A percentile compares a stretch with the other conserved stretches of the same genome.
phyloP scores from a whole-genome alignment of 2,888 invertebrate genomes.

The Caenorhabditis sp. region DNA sequence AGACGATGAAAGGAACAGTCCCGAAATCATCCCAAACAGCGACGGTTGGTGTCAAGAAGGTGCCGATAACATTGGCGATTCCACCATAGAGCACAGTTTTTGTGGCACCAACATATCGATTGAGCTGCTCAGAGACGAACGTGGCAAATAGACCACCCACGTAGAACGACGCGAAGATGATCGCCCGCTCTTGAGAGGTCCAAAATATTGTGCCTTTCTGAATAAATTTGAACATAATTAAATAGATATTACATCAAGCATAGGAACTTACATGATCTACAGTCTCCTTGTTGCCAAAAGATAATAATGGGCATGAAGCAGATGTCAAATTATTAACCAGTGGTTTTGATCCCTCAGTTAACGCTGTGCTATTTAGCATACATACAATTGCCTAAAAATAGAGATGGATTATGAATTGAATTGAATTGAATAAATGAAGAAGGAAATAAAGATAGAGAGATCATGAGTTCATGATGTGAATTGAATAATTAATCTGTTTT shows the following conservation, averaged over 20 bases:
- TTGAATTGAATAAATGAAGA: too few relatives aligned
- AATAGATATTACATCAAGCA: too few relatives aligned
- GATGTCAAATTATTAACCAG: slow-evolving; percentile 10
- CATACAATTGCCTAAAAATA: slow-evolving; percentile 63
- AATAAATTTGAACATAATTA: too few relatives aligned
- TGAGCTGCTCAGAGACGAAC: slow-evolving; percentile 47
- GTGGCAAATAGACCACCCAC: slow-evolving; percentile 53
- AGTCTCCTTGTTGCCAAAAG: slow-evolving; percentile 22
- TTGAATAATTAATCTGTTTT: too few relatives aligned
- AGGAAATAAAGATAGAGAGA: not conserved
- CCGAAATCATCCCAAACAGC: slow-evolving; percentile 57
- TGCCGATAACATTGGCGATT: slow-evolving; percentile 64
- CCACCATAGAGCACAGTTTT: slow-evolving; percentile 65
- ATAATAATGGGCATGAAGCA: slow-evolving; percentile 27
- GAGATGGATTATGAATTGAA: too few relatives aligned
- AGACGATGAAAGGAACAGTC: slow-evolving; percentile 51
- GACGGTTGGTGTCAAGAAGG: slow-evolving; percentile 63
- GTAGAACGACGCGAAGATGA: slow-evolving; percentile 67
- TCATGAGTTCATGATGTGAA: too few relatives aligned
- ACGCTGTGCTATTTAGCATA: slow-evolving; percentile 64
- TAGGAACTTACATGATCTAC: slow-evolving; percentile 34
- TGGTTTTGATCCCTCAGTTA: slow-evolving; percentile 35
- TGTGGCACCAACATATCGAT: slow-evolving; percentile 55
- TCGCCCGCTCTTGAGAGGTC: slow-evolving; percentile 61
- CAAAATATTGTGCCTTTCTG: slow-evolving; percentile 61